A percentile compares a stretch with the other conserved stretches of the same genome.
phyloP scores from a whole-genome alignment of 1,140 invertebrate genomes.

The Venustaconcha ellipsiformis region DNA sequence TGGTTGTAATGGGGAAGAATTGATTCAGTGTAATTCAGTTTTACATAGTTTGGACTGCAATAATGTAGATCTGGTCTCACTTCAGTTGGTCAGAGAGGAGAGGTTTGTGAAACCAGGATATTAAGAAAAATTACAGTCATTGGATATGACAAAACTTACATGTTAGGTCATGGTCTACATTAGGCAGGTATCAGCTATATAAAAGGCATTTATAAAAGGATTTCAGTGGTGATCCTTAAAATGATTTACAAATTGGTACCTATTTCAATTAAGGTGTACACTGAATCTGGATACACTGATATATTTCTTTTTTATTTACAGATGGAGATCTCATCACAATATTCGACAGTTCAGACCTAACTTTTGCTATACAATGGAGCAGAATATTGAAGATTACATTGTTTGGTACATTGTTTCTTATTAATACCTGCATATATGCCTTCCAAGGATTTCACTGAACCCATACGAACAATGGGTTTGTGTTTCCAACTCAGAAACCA shows the following conservation, averaged over 20 bases:
- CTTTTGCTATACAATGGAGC: constrained; percentile 81
- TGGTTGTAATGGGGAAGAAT: too few species aligned
- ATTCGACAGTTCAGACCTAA: constrained; percentile 80
- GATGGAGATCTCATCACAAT: constrained; percentile 83
- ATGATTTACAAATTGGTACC: not conserved
- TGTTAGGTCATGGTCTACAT: not conserved
- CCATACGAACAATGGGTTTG: too few species aligned
- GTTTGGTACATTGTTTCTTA: constrained; percentile 68
- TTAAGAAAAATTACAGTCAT: too few species aligned
- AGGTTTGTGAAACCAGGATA: too few species aligned
- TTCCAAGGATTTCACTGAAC: too few species aligned
- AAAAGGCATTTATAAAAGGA: not conserved
- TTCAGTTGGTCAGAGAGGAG: too few species aligned
- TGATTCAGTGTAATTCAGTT: too few species aligned
- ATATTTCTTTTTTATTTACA: constrained; percentile 59
- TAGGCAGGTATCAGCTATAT: not conserved
- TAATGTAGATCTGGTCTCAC: too few species aligned
- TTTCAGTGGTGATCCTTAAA: not conserved
- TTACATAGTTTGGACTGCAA: too few species aligned
- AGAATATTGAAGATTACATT: constrained; percentile 78
- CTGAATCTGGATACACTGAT: not conserved
- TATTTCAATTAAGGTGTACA: not conserved
- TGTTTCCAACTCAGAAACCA: too few species aligned
- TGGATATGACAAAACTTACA: too few species aligned
- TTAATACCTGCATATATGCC: too few species aligned